Conservation (phyloP, 2,113 vertebrate genomes). For the Neofelis nebulosa region DNA sequence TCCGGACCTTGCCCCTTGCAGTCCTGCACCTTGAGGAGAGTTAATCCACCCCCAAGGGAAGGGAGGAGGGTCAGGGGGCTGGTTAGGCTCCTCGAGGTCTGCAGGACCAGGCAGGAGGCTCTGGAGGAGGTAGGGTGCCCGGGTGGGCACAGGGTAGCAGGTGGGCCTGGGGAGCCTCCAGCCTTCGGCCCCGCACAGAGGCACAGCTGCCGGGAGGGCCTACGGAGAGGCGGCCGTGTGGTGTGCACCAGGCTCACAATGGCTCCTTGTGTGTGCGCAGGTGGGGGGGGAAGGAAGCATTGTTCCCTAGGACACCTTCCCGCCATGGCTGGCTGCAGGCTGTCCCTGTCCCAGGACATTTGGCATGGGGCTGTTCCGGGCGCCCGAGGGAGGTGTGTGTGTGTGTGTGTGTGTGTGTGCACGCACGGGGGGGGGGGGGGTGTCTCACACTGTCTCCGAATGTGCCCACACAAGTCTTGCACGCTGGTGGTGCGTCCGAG, state of each 20-base stretch:
- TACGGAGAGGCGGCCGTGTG: not conserved
- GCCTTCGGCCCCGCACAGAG: not conserved
- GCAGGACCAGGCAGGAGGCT: constrained; percentile 6
- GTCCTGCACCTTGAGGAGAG: not conserved
- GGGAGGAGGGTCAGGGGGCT: not conserved
- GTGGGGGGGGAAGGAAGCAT: not conserved
- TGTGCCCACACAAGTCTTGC: not conserved
- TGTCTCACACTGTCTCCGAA: not conserved
- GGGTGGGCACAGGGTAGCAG: not conserved
- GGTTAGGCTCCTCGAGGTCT: not conserved
- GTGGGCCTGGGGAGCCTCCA: constrained; percentile 29
- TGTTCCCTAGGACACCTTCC: not conserved
- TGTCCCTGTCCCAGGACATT: not conserved
- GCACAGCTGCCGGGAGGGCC: not conserved
- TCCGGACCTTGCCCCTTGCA: not conserved
- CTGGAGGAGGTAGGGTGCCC: not conserved
- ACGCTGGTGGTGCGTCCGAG: not conserved
- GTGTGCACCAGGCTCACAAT: not conserved
- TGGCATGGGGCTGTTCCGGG: not conserved
- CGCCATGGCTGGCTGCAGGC: not conserved
- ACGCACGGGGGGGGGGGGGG: rapidly evolving
- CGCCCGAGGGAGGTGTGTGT: not conserved
- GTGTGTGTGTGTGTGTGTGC: not conserved
- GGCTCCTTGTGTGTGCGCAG: not conserved
- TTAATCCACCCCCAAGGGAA: not conserved